These are phyloP conservation scores for Acanthornis magna DNA, from an alignment of 2,797 vertebrate species.

Conservation along the genomic window DNA sequence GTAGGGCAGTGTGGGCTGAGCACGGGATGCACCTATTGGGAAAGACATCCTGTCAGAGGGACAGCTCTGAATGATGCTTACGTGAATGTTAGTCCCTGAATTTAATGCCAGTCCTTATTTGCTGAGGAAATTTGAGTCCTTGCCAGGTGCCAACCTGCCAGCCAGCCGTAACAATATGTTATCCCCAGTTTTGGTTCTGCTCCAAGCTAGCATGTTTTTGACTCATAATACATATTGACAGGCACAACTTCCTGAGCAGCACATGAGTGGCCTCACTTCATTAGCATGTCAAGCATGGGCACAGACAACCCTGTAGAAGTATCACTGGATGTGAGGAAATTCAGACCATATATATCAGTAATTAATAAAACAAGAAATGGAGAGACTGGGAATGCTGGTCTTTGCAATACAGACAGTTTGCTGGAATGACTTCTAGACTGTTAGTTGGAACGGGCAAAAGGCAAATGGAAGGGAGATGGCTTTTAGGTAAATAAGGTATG, in stretches of 20 bases:
- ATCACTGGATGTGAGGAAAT: neutral
- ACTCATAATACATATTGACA: neutral
- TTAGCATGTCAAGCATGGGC: neutral
- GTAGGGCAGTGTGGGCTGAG: neutral
- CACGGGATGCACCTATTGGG: neutral
- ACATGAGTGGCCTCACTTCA: neutral
- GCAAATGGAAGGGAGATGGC: neutral
- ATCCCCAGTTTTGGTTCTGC: neutral
- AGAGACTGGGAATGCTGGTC: neutral
- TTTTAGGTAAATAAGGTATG: neutral
- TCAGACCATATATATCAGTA: neutral
- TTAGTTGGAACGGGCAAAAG: neutral
- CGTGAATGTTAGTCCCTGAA: neutral
- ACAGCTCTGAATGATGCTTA: neutral
- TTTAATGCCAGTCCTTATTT: neutral
- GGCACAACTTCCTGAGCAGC: neutral
- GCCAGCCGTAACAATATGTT: neutral
- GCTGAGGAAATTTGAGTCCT: neutral
- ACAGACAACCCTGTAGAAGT: neutral
- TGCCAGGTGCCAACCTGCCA: neutral
- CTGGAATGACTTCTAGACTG: neutral
- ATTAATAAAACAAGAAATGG: neutral
- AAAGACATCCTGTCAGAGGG: neutral
- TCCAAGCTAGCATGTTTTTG: slow-evolving; percentile 21
- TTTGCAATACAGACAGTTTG: neutral